These are phyloP conservation scores for Bombylius major DNA, from an alignment of 2,888 invertebrate genomes.

Conservation along the genomic window DNA sequence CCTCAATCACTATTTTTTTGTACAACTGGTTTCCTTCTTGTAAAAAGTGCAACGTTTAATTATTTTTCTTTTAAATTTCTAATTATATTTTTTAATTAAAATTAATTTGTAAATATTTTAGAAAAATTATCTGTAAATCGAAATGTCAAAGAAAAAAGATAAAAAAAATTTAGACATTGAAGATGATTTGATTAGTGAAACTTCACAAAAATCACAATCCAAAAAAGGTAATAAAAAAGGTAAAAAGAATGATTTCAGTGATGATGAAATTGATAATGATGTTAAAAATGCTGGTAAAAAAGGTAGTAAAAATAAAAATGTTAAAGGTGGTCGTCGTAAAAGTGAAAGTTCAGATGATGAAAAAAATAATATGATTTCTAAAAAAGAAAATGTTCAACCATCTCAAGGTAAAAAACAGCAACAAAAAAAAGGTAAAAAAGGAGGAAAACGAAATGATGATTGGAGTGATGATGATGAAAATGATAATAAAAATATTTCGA, in stretches of 20 bases:
- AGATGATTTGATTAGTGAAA: slow-evolving; percentile 39
- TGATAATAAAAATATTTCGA: neutral
- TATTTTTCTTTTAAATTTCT: no score
- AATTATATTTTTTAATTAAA: no score
- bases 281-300: slow-evolving; percentile 20
- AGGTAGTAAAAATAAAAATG: slow-evolving; percentile 23
- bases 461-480: slow-evolving; percentile 39
- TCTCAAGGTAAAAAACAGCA: neutral
- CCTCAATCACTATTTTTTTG: no score
- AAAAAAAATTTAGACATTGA: slow-evolving; percentile 46
- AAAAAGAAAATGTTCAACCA: neutral
- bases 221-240: slow-evolving; percentile 39
- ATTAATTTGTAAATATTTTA: no score
- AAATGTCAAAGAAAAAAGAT: slow-evolving; percentile 48
- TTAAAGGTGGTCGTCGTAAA: slow-evolving; percentile 11
- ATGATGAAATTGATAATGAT: slow-evolving; percentile 36
- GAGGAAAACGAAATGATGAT: slow-evolving; percentile 41
- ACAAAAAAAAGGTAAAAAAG: slow-evolving; percentile 26
- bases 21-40: no score
- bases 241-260: slow-evolving; percentile 37
- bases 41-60: no score
- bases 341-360: slow-evolving; percentile 14
- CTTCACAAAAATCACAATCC: slow-evolving; percentile 27
- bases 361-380: slow-evolving; percentile 1
- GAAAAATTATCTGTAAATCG: neutral